phyloP scores from a whole-genome alignment of 2,888 invertebrate genomes.

The Tinea trinotella region DNA sequence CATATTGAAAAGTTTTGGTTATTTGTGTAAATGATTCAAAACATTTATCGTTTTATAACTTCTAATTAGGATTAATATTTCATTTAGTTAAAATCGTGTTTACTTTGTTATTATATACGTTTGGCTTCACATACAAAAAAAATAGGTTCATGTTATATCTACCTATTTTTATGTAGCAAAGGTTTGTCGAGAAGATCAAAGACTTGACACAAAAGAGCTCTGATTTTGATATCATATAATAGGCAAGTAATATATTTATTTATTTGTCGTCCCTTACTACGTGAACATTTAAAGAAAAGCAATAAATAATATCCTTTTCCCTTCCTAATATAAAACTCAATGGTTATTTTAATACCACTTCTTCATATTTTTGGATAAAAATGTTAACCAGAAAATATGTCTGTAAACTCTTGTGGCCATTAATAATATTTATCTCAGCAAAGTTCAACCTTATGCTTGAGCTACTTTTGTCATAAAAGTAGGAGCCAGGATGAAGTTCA shows the following conservation, averaged over 20 bases:
- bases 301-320: neutral
- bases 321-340: neutral
- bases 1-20: too few relatives aligned
- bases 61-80: too few relatives aligned
- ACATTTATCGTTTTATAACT: too few relatives aligned
- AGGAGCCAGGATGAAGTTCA: neutral
- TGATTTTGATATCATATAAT: neutral
- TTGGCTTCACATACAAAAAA: too few relatives aligned
- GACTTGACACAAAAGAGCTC: neutral
- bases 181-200: neutral
- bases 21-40: too few relatives aligned
- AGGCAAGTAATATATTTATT: neutral
- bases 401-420: neutral
- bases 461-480: conserved; percentile 14
- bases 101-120: too few relatives aligned
- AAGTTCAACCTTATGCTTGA: conserved; percentile 7
- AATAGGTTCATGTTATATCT: too few relatives aligned
- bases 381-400: conserved; percentile 9
- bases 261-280: neutral
- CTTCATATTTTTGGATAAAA: conserved; percentile 1
- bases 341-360: neutral
- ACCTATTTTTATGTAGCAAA: neutral
- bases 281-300: neutral
- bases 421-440: conserved; percentile 13
- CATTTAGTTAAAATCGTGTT: too few relatives aligned